These are phyloP conservation scores for Epinephelus coioides DNA, from an alignment of 2,797 vertebrate species.

Conservation along the genomic window DNA sequence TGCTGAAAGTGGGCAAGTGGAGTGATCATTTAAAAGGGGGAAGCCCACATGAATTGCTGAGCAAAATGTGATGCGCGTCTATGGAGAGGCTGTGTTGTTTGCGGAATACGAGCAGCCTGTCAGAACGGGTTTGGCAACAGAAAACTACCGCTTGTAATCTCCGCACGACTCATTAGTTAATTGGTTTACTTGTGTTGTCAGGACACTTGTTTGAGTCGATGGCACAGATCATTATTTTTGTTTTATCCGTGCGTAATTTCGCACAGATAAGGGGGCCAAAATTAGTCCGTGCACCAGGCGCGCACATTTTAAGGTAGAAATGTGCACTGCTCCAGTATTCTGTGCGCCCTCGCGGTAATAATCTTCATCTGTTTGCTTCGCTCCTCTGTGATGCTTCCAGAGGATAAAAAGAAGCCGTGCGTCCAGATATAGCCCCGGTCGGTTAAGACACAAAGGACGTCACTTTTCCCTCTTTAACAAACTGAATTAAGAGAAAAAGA, in stretches of 20 bases:
- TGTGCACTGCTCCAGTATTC: conserved; percentile 42
- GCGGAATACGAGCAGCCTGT: conserved; percentile 33
- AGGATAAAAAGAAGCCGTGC: conserved; percentile 22
- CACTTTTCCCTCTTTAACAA: conserved; percentile 21
- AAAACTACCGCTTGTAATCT: conserved; percentile 8
- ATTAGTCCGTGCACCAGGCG: conserved; percentile 5
- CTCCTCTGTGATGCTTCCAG: conserved; percentile 28
- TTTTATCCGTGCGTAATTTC: conserved; percentile 30
- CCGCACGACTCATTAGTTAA: conserved; percentile 39
- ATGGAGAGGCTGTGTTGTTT: conserved; percentile 32
- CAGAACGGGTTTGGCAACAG: conserved; percentile 5
- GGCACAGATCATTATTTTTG: background rate
- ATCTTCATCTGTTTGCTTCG: conserved; percentile 30
- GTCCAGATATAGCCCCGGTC: conserved; percentile 16
- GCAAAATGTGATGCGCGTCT: conserved; percentile 9
- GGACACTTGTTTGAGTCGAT: conserved; percentile 53
- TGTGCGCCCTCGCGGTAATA: conserved; percentile 29
- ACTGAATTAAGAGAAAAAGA: conserved; percentile 11
- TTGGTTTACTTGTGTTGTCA: conserved; percentile 32
- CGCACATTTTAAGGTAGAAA: conserved; percentile 32
- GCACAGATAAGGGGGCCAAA: background rate
- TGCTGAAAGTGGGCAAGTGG: conserved; percentile 10
- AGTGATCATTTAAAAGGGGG: background rate
- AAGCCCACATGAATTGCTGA: background rate
- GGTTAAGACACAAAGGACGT: background rate